phyloP scores from a whole-genome alignment of 2,113 vertebrate species.

The Datnioides undecimradiatus region DNA sequence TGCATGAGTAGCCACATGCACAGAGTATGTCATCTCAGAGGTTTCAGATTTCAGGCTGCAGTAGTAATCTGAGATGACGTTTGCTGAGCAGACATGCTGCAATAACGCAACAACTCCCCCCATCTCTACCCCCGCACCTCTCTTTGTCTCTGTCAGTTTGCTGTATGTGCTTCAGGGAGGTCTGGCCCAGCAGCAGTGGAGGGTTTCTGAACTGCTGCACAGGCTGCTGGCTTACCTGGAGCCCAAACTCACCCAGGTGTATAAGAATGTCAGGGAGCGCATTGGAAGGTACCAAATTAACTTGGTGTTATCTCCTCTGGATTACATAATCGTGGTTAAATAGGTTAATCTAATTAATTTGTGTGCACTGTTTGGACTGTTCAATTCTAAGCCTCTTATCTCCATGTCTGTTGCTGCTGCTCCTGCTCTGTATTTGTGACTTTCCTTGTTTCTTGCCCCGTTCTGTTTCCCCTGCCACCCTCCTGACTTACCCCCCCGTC shows the following conservation, averaged over 20 bases:
- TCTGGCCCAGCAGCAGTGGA: slow-evolving; percentile 97
- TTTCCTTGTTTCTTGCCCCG: no score
- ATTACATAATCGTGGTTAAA: slow-evolving; percentile 19
- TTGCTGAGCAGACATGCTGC: slow-evolving; percentile 35
- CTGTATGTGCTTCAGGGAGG: slow-evolving; percentile 97
- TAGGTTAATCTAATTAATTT: slow-evolving; percentile 40
- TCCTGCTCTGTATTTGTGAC: not conserved
- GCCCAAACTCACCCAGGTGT: slow-evolving; percentile 97
- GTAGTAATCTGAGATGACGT: slow-evolving; percentile 62
- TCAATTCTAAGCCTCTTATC: slow-evolving; percentile 4
- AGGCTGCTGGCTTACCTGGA: slow-evolving; percentile 93
- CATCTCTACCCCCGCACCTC: not conserved
- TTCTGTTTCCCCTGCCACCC: not conserved
- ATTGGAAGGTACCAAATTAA: slow-evolving; percentile 91
- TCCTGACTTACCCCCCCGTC: not conserved
- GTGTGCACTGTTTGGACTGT: slow-evolving; percentile 8
- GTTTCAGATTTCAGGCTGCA: slow-evolving; percentile 62
- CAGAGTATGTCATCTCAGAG: slow-evolving; percentile 29
- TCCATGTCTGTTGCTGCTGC: not conserved
- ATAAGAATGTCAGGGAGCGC: slow-evolving; percentile 97
- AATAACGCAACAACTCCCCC: slow-evolving; percentile 36
- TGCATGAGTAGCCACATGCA: not conserved
- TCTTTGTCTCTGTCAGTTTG: slow-evolving; percentile 82
- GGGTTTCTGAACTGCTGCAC: slow-evolving; percentile 94
- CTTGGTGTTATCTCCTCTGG: slow-evolving; percentile 21